Conservation (phyloP, 2,113 vertebrate species). For the Ptyas mucosa region DNA sequence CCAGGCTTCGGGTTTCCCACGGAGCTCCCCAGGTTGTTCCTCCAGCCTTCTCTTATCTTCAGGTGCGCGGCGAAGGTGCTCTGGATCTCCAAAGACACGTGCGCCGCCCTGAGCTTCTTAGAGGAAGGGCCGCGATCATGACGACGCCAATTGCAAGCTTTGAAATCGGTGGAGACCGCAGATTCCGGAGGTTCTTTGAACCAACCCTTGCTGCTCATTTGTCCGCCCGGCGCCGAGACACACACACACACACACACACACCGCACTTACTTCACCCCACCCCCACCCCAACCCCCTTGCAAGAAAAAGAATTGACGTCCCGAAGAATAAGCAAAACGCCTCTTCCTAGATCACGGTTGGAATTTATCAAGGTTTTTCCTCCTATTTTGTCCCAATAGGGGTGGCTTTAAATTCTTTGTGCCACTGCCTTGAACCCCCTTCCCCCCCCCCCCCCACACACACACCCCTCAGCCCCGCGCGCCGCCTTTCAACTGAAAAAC, state of each 20-base stretch:
- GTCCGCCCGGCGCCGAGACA: background rate
- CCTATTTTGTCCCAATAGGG: constrained; percentile 15
- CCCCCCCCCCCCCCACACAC: too few species aligned
- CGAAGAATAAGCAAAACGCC: background rate
- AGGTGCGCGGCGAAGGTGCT: background rate
- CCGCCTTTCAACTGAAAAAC: background rate
- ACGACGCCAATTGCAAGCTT: constrained; percentile 4
- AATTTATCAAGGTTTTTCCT: background rate
- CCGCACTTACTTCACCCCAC: too few species aligned
- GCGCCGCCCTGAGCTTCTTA: background rate
- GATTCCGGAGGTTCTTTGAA: background rate
- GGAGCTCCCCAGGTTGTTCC: background rate
- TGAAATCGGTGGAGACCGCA: constrained; percentile 13
- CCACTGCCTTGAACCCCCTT: background rate
- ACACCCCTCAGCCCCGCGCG: background rate
- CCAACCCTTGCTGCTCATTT: too few species aligned
- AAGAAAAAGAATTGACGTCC: background rate
- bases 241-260: too few species aligned
- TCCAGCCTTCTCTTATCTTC: background rate
- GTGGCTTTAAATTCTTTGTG: constrained; percentile 6
- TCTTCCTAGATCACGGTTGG: background rate
- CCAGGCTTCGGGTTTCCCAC: background rate
- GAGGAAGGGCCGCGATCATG: background rate
- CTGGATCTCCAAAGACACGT: background rate
- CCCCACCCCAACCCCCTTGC: background rate